Evolutionary conservation across 2,888 invertebrate genomes (phyloP).

Genomic region (Chymomyza procnemis): DNA sequence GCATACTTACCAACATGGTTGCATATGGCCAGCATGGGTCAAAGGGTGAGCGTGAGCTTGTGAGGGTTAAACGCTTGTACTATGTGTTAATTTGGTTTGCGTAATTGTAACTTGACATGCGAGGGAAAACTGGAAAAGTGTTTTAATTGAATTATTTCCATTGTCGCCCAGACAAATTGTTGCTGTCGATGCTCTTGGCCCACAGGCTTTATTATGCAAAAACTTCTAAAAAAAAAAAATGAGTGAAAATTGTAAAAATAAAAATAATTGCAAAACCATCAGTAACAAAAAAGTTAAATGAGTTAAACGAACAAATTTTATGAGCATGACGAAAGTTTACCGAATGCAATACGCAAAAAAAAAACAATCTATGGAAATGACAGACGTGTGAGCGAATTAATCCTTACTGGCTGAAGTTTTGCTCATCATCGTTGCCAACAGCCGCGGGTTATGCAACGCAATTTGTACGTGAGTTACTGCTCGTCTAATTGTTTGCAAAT

Average conservation of each 20-base stretch:
- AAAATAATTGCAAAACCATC: constrained; percentile 30
- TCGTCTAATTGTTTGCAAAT: constrained; percentile 61
- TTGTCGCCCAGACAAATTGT: constrained; percentile 56
- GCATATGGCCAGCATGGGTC: not conserved
- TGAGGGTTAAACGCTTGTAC: constrained; percentile 16
- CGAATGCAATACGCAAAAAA: constrained; percentile 49
- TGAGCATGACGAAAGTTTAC: constrained; percentile 66
- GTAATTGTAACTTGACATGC: constrained; percentile 77
- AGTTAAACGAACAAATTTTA: constrained; percentile 75
- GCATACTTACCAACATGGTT: constrained; percentile 1
- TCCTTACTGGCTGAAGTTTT: constrained; percentile 17
- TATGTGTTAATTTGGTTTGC: constrained; percentile 71
- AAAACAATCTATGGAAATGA: constrained; percentile 24
- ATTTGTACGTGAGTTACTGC: constrained; percentile 55
- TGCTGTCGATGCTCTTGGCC: constrained; percentile 31
- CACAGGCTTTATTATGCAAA: constrained; percentile 60
- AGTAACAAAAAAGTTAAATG: constrained; percentile 67
- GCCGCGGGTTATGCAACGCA: constrained; percentile 26
- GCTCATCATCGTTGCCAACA: constrained; percentile 4
- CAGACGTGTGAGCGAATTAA: constrained; percentile 17
- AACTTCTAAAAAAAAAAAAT: constrained; percentile 39
- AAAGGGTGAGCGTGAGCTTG: not conserved
- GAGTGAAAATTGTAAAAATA: constrained; percentile 18
- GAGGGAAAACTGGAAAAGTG: constrained; percentile 72
- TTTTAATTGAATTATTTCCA: constrained; percentile 78